Conservation (phyloP, 1,140 invertebrate species). For the Andricus grossulariae region DNA sequence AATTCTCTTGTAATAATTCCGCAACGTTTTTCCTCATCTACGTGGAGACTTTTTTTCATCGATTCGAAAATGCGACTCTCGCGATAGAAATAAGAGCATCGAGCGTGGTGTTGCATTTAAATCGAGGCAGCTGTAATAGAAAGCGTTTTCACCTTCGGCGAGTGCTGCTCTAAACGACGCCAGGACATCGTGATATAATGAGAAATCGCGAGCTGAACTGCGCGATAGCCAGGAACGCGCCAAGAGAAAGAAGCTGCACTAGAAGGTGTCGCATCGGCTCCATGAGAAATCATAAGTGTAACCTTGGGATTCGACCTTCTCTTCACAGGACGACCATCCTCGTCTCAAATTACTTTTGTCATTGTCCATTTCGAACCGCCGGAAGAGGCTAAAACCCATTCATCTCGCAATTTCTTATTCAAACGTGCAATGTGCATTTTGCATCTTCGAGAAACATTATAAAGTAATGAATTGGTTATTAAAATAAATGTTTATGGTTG, state of each 20-base stretch:
- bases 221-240: slow-evolving; percentile 9
- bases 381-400: too few relatives aligned
- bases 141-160: slow-evolving; percentile 66
- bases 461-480: too few relatives aligned
- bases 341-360: background rate
- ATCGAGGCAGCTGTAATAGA: slow-evolving; percentile 58
- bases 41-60: slow-evolving; percentile 29
- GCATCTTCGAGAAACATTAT: too few relatives aligned
- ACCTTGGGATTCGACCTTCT: background rate
- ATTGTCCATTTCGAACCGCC: too few relatives aligned
- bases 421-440: too few relatives aligned
- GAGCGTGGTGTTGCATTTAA: slow-evolving; percentile 51
- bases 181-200: slow-evolving; percentile 48
- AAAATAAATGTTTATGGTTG: too few relatives aligned
- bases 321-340: background rate
- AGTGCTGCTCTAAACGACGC: slow-evolving; percentile 37
- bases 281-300: background rate
- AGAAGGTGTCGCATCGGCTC: background rate
- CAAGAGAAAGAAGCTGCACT: slow-evolving; percentile 11
- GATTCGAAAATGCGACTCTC: slow-evolving; percentile 28
- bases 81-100: slow-evolving; percentile 31
- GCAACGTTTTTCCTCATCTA: background rate
- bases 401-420: too few relatives aligned
- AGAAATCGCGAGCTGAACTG: slow-evolving; percentile 46
- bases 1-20: too few relatives aligned